Percentiles rank a stretch among this genome's conserved stretches.
These are phyloP conservation scores for Tipula helvola DNA, from an alignment of 2,888 invertebrate species.

Conservation along the genomic window DNA sequence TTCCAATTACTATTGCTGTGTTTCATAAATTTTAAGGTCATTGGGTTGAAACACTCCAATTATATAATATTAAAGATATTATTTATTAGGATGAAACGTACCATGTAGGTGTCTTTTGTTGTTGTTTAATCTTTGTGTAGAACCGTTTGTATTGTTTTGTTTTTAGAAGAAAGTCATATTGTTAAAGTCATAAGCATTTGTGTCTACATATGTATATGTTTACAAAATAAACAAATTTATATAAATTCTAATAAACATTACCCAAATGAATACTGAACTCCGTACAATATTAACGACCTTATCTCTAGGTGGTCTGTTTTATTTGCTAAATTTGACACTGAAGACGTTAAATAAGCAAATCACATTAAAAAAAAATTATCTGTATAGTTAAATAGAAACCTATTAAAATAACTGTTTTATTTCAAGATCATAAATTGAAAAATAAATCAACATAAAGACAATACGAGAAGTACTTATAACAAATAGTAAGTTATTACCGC, in stretches of 20 bases:
- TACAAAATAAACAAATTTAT: neutral
- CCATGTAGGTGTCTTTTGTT: neutral
- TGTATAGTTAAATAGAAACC: neutral
- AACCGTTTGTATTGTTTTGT: neutral
- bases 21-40: neutral
- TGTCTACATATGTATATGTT: too few species aligned
- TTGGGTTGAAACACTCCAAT: neutral
- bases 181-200: neutral
- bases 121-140: neutral
- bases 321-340: neutral
- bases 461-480: neutral
- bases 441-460: neutral
- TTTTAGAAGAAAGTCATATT: neutral
- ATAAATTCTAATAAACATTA: neutral
- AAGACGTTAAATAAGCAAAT: neutral
- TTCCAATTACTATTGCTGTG: neutral
- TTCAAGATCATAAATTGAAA: neutral
- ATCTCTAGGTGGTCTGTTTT: neutral
- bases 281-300: neutral
- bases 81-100: neutral
- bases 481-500: neutral
- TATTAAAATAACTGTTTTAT: neutral
- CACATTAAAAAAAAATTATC: neutral
- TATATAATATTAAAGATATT: neutral
- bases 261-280: neutral